Evolutionary conservation across 1,140 invertebrate genomes (phyloP), one percentile per base, ranked within the genome.

Genomic region (Drosophila nebulosa): DNA sequence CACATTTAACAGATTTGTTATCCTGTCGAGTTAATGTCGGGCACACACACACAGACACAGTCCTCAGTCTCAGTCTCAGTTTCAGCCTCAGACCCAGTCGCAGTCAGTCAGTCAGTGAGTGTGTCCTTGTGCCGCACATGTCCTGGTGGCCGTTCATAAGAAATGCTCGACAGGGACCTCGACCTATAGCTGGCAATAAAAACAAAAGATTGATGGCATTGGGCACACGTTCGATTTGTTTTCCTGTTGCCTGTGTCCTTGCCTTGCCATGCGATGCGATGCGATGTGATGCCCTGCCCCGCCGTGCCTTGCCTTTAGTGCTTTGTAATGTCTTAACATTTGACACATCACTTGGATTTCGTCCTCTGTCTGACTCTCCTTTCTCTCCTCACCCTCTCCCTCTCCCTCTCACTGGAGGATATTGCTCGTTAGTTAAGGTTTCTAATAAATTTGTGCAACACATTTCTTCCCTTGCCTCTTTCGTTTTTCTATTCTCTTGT

Each of bases 1-100:
- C 89, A 90, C 89, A 90, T 90, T 89, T 90, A 90, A 90, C 89
- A 90, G 89, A 90, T 90, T 90, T 90, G 89, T 90, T 90, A 90
- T 90, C 89, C 89, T 90, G 89, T 90, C 89, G 89, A 90, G 89
- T 90, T 90, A 90, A 89, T 89, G 81, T 85, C 81, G 84, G 75
- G 70, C 84, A 74, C 79, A 88, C 83, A 88, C 39, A 46, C 16
- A 21, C 39, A 36, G 0, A 18, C 16, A 21, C 9, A 46, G 4
- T 9, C 16, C 3, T 16, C 71, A 69, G 30, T 32, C 30, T 12
- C 30, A 32, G 18, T 30, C 32, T 22, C 27, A 62, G 57, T 27
- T 39, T n/a, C 60, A 35, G 55, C 74, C 70, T 36, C 69, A 74
- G 50, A 63, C 63, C 4, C 36, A 39, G 36, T 46, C 39, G 39